These are phyloP conservation scores for Bombus fervidus DNA, from an alignment of 1,140 invertebrate species.

Conservation along the genomic window DNA sequence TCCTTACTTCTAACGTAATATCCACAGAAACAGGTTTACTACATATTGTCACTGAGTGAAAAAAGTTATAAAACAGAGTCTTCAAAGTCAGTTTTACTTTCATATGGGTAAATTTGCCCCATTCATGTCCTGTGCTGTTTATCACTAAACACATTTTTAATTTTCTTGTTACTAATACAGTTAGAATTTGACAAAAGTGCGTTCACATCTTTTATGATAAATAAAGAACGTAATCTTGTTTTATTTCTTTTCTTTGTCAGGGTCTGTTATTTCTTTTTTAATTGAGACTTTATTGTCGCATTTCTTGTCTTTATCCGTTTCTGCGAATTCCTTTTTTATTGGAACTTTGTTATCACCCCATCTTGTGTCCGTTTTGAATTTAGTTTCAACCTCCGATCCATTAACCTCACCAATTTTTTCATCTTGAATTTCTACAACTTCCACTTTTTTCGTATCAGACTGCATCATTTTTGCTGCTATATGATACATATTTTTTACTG, in stretches of 20 bases:
- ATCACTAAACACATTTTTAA: constrained; percentile 11
- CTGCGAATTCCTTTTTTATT: constrained; percentile 75
- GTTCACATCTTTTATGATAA: constrained; percentile 36
- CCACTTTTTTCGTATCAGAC: constrained; percentile 77
- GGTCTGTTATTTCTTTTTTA: constrained; percentile 75
- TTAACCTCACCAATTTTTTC: constrained; percentile 79
- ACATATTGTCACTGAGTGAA: constrained; percentile 58
- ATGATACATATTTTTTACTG: constrained; percentile 79
- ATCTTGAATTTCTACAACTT: constrained; percentile 81
- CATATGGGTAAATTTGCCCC: constrained; percentile 27
- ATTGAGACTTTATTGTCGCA: constrained; percentile 77
- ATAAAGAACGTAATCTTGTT: constrained; percentile 36
- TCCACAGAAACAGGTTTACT: constrained; percentile 43
- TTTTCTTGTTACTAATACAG: constrained; percentile 31
- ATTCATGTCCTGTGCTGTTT: constrained; percentile 2
- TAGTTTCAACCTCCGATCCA: constrained; percentile 77
- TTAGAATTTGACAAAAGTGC: constrained; percentile 33
- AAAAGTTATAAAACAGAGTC: constrained; percentile 66
- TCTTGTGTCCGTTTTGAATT: constrained; percentile 79
- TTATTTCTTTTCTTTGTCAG: constrained; percentile 78
- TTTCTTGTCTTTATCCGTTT: constrained; percentile 78
- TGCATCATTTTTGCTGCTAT: constrained; percentile 78
- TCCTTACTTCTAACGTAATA: constrained; percentile 50
- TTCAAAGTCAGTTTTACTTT: constrained; percentile 46
- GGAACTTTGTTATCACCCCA: constrained; percentile 79